Conservation (phyloP, 2,797 vertebrate genomes). For the Linurgus olivaceus region DNA sequence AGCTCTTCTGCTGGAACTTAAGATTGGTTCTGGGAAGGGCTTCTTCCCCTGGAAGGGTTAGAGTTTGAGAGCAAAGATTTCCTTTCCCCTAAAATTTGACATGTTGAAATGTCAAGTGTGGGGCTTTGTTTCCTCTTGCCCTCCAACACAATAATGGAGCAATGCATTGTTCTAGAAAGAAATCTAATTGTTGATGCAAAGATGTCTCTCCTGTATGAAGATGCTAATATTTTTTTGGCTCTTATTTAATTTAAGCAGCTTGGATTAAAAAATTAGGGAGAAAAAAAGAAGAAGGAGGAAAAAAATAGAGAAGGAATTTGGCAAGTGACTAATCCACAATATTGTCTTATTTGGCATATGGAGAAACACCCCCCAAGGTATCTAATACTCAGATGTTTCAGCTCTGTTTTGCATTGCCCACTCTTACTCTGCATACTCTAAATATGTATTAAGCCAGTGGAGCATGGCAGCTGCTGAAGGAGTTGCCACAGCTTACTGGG, state of each 20-base stretch:
- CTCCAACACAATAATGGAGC: neutral
- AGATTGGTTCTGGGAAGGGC: neutral
- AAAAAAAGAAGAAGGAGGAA: neutral
- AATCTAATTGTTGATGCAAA: neutral
- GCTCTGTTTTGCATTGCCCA: slow-evolving; percentile 60
- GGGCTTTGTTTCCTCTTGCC: neutral
- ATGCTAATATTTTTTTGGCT: slow-evolving; percentile 15
- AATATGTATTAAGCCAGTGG: slow-evolving; percentile 70
- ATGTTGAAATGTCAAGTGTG: neutral
- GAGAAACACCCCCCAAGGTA: slow-evolving; percentile 37
- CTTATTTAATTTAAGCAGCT: slow-evolving; percentile 16
- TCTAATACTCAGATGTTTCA: slow-evolving; percentile 56
- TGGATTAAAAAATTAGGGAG: slow-evolving; percentile 32
- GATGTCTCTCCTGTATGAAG: slow-evolving; percentile 7
- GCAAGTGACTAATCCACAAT: slow-evolving; percentile 67
- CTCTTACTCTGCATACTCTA: slow-evolving; percentile 58
- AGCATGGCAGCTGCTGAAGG: slow-evolving; percentile 62
- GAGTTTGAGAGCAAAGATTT: neutral
- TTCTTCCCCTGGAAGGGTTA: neutral
- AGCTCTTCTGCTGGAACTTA: slow-evolving; percentile 20
- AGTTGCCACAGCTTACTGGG: slow-evolving; percentile 63
- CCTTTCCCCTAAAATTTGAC: neutral
- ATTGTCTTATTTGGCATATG: slow-evolving; percentile 64
- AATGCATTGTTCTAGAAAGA: neutral
- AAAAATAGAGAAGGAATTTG: slow-evolving; percentile 39